Evolutionary conservation across 2,797 vertebrate genomes (phyloP), one percentile per base, ranked within the genome.

Genomic region (Holocentrus rufus): DNA sequence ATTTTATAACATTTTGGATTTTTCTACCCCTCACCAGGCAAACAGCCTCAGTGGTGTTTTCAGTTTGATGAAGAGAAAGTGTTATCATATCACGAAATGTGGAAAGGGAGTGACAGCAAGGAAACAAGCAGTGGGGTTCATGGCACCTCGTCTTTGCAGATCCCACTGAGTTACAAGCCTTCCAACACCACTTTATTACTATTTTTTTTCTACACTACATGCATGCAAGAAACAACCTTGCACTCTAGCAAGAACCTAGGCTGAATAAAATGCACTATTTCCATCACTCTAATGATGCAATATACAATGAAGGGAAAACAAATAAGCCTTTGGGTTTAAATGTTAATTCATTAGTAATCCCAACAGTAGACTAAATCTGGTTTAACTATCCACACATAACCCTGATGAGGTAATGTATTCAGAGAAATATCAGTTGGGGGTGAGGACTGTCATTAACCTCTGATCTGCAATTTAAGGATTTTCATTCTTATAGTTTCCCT

Each of bases 1-100:
- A 50, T 77, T 39, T 63, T 31, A 4, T 60, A 30, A 54, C 23
- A 47, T 20, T 60, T 54, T 34, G 22, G 23, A 15, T 62, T 62
- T 60, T 54, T 20, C 39, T 62, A 2, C 8, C 7, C 20, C 46
- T 64, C 20, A 20, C 13, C 1, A 10, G 22, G 50, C 14, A 44
- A 5, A 20, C 10, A n/a, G 25, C 36, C 71, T 54, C 42, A 2
- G 22, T 5, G 52, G 53, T 58, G 59, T 22, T 67, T 71, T 69
- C 7, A 57, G 5, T 39, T 72, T 27, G 34, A 65, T 30, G 60
- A 60, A 56, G 2, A 53, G 27, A 10, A 27, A 56, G 17, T 17
- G 1, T n/a, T 47, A 31, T 60, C 49, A 52, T 44, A 30, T 52
- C 25, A 39, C 1, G 4, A 58, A 53, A 72, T 54, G 36, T 63